A percentile compares a stretch with the other conserved stretches of the same genome.
Conservation (phyloP, 2,113 vertebrate species). For the Vidua macroura region DNA sequence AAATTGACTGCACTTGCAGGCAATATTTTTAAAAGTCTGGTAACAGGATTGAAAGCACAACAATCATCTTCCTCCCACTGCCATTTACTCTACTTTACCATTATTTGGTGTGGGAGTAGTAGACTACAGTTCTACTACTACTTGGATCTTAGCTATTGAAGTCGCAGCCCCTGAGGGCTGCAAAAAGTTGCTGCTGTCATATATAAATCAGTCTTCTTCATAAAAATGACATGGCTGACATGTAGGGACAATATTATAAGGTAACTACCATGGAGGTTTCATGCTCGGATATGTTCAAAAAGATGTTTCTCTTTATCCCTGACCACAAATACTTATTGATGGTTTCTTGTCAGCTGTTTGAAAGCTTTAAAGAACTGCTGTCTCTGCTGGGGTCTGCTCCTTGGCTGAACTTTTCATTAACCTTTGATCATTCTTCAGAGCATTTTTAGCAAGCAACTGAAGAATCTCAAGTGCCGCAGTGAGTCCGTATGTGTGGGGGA, state of each 20-base stretch:
- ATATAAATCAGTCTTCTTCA: constrained; percentile 42
- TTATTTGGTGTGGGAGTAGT: constrained; percentile 4
- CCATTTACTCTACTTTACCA: too few species aligned
- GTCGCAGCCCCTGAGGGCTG: constrained; percentile 17
- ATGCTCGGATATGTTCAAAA: constrained; percentile 54
- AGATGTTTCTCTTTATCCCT: constrained; percentile 58
- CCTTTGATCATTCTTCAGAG: constrained; percentile 23
- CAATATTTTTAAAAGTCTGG: not conserved
- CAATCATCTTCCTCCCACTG: not conserved
- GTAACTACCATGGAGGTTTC: constrained; percentile 51
- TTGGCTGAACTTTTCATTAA: constrained; percentile 57
- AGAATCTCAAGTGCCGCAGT: not conserved
- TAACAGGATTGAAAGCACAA: not conserved
- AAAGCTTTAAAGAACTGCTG: constrained; percentile 32
- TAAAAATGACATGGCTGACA: constrained; percentile 45
- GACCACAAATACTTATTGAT: constrained; percentile 60
- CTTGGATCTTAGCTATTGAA: constrained; percentile 26
- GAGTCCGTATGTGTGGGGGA: not conserved
- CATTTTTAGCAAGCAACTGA: not conserved
- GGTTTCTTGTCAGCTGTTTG: constrained; percentile 52
- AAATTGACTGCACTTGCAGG: not conserved
- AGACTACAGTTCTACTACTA: not conserved
- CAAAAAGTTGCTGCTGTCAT: constrained; percentile 35
- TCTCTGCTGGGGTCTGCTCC: constrained; percentile 50
- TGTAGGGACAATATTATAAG: constrained; percentile 14